Base-by-base conservation (phyloP, 2,888 invertebrate genomes). In the Boloria euphrosyne region DNA sequence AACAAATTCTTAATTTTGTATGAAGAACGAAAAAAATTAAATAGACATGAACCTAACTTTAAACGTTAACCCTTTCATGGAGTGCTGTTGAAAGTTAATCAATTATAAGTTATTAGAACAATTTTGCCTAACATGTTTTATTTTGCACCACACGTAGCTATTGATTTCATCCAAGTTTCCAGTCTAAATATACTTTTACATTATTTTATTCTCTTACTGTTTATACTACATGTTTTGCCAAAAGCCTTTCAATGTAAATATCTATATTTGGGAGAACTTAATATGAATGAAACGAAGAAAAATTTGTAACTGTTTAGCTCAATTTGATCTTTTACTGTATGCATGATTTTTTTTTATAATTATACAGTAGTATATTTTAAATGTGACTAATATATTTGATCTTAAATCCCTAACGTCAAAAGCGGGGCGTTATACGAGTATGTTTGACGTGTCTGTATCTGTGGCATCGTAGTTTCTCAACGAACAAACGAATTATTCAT, bases 161-260 rank as follows among this genome's bases (percentile, higher is more conserved):
- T 89, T 85, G 89, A 88, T 87, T 87, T 80, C 79, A 76, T 80
- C 83, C 78, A 80, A 82, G 78, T 83, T 79, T 80, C 84, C 84
- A 86, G 85, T 89, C 89, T 89, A 84, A 89, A 90, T 90, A 90
- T 88, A 86, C 86, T 87, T 67, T 85, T 84, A 88, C 89, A 85
- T 89, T 88, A 89, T 89, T 88, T 89, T 86, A 88, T 88, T 67
- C 44, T 59, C 54, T 63, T 58, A 60, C 62, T 62, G 60, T 64
- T 62, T 70, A 65, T 66, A 50, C 47, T 62, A 51, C 17, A 51
- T 61, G 52, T 47, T 50, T 57, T 66, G 16, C 44, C 51, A 22
- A 55, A 54, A 60, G 5, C 27, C 47, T 17, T 43, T 14, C 13
- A 44, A 63, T n/a, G 22, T 16, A 57, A 57, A 50, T 60, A 16